Evolutionary conservation across 1,140 invertebrate species (phyloP).

Genomic region (Prorops nasuta): DNA sequence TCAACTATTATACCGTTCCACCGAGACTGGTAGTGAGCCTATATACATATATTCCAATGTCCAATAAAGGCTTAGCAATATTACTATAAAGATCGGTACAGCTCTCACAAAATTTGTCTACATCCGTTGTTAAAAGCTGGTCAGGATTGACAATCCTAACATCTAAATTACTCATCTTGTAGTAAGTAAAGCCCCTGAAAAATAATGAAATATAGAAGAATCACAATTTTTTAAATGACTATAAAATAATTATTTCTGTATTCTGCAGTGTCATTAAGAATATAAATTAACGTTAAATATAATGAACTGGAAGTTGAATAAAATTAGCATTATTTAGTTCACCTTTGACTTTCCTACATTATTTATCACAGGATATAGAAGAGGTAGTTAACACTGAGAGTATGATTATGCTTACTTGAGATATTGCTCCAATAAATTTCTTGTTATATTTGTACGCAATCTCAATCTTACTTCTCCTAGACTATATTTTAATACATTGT

Average conservation of each 20-base stretch:
- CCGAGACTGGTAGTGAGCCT: conserved; percentile 84
- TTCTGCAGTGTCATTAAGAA: no score
- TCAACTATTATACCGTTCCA: conserved; percentile 61
- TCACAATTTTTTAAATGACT: no score
- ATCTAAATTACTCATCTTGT: conserved; percentile 95
- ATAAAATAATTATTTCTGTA: no score
- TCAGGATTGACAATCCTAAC: conserved; percentile 94
- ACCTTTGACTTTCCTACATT: conserved; percentile 12
- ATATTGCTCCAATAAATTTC: conserved; percentile 87
- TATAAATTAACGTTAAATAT: no score
- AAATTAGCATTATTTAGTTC: not conserved
- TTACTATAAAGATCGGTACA: conserved; percentile 95
- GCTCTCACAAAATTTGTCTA: conserved; percentile 96
- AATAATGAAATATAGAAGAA: conserved; percentile 8
- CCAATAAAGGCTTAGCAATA: conserved; percentile 93
- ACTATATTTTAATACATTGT: conserved; percentile 91
- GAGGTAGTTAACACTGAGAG: no score
- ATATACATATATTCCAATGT: conserved; percentile 93
- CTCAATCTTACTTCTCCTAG: conserved; percentile 90
- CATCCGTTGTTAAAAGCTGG: conserved; percentile 93
- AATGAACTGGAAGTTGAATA: not conserved
- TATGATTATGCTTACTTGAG: conserved; percentile 89
- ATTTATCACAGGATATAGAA: not conserved
- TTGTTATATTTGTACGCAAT: conserved; percentile 85
- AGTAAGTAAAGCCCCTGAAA: conserved; percentile 92